A percentile compares a stretch with the other conserved stretches of the same genome.
Conservation (phyloP, 2,113 vertebrate genomes). For the Aspidoscelis tigris region DNA sequence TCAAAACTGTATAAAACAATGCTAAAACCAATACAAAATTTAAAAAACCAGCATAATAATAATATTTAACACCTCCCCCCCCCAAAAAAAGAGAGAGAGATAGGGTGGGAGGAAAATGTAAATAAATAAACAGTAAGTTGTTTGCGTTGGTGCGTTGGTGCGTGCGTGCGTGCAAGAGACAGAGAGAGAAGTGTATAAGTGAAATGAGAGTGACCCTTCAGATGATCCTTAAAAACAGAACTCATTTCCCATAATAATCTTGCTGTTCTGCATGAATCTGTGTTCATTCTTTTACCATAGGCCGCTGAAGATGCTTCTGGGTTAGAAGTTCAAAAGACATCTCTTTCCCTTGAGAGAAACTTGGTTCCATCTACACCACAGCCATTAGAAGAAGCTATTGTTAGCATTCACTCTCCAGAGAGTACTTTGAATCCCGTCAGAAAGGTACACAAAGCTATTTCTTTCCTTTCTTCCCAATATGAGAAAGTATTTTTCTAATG, state of each 20-base stretch:
- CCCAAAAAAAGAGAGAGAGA: too few relatives aligned
- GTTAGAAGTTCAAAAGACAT: slow-evolving; percentile 68
- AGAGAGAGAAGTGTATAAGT: not conserved
- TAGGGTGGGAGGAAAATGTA: too few relatives aligned
- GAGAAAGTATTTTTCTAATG: slow-evolving; percentile 10
- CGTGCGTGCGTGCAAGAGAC: too few relatives aligned
- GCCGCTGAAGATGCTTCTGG: slow-evolving; percentile 67
- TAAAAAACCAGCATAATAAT: too few relatives aligned
- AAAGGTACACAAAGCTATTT: slow-evolving; percentile 72
- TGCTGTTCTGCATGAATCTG: not conserved
- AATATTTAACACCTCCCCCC: too few relatives aligned
- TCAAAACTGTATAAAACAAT: too few relatives aligned
- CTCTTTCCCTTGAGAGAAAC: slow-evolving; percentile 64
- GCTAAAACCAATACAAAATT: too few relatives aligned
- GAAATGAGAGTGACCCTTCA: not conserved
- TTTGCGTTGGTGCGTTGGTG: too few relatives aligned
- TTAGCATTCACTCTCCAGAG: slow-evolving; percentile 59
- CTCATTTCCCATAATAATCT: not conserved
- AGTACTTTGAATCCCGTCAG: slow-evolving; percentile 66
- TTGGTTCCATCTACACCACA: slow-evolving; percentile 56
- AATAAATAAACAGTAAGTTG: too few relatives aligned
- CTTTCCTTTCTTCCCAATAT: not conserved
- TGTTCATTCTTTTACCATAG: slow-evolving; percentile 63
- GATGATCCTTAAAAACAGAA: not conserved
- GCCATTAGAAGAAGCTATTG: slow-evolving; percentile 62